phyloP scores from a whole-genome alignment of 2,888 invertebrate genomes.

The Dorcus hopei region DNA sequence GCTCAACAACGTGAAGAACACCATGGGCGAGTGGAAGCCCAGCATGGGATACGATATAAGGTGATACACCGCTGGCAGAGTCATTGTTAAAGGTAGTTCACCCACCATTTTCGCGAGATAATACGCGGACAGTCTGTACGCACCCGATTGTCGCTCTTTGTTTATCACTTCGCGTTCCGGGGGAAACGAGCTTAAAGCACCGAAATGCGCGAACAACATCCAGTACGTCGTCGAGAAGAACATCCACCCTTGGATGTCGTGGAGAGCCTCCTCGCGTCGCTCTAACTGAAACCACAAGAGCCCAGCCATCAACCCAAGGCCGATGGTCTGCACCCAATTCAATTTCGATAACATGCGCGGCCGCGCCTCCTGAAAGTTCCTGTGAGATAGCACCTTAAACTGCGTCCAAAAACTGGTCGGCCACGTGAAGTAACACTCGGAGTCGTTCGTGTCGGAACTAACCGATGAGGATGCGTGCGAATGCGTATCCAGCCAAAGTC shows the following conservation, averaged over 20 bases:
- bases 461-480: slow-evolving; percentile 64
- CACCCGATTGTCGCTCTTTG: slow-evolving; percentile 74
- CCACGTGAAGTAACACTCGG: slow-evolving; percentile 64
- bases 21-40: slow-evolving; percentile 60
- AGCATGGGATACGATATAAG: slow-evolving; percentile 75
- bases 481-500: slow-evolving; percentile 67
- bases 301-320: slow-evolving; percentile 68
- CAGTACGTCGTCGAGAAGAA: slow-evolving; percentile 80
- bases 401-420: slow-evolving; percentile 79
- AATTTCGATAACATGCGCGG: slow-evolving; percentile 73
- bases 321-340: slow-evolving; percentile 74
- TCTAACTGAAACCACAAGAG: slow-evolving; percentile 76
- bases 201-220: slow-evolving; percentile 78
- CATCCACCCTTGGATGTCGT: slow-evolving; percentile 81
- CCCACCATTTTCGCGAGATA: slow-evolving; percentile 80
- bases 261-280: slow-evolving; percentile 69
- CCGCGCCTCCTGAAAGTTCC: slow-evolving; percentile 73
- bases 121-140: slow-evolving; percentile 75
- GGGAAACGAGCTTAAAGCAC: slow-evolving; percentile 76
- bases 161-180: slow-evolving; percentile 75
- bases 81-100: slow-evolving; percentile 71
- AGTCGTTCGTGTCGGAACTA: slow-evolving; percentile 58
- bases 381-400: slow-evolving; percentile 69
- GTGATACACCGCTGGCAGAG: slow-evolving; percentile 72
- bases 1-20: slow-evolving; percentile 66